Evolutionary conservation across 2,113 vertebrate genomes (phyloP).

Genomic region (Ginglymostoma cirratum): DNA sequence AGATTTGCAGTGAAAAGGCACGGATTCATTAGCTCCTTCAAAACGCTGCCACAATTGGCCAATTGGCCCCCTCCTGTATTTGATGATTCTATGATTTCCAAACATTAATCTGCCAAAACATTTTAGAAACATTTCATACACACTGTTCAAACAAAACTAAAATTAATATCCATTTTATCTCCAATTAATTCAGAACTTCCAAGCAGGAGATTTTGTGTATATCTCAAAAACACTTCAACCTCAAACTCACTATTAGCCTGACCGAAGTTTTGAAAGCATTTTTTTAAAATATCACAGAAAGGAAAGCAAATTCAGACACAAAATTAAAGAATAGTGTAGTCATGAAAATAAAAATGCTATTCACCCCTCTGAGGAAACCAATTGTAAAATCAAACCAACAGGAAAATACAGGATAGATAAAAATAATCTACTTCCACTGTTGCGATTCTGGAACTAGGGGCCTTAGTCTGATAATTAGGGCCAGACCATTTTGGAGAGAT

Average conservation of each 20-base stretch:
- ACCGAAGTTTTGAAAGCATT: neutral
- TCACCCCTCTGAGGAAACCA: conserved; percentile 6
- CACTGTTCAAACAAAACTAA: neutral
- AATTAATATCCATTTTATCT: neutral
- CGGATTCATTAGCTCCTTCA: neutral
- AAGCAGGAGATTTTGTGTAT: neutral
- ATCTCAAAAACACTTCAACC: neutral
- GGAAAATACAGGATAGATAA: too few species aligned
- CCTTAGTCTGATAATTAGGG: too few species aligned
- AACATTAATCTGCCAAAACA: neutral
- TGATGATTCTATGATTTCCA: neutral
- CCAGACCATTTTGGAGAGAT: too few species aligned
- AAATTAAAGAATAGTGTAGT: neutral
- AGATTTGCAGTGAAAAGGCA: neutral
- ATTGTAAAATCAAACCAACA: neutral
- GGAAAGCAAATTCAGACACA: neutral
- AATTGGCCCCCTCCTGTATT: neutral
- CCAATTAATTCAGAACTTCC: neutral
- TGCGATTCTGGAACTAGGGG: too few species aligned
- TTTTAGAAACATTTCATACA: neutral
- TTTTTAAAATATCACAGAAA: neutral
- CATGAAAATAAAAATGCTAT: conserved; percentile 2
- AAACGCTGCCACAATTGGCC: neutral
- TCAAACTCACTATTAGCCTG: neutral
- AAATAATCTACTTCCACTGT: too few species aligned